Evolutionary conservation across 2,797 vertebrate species (phyloP).

Genomic region (Spheniscus humboldti): DNA sequence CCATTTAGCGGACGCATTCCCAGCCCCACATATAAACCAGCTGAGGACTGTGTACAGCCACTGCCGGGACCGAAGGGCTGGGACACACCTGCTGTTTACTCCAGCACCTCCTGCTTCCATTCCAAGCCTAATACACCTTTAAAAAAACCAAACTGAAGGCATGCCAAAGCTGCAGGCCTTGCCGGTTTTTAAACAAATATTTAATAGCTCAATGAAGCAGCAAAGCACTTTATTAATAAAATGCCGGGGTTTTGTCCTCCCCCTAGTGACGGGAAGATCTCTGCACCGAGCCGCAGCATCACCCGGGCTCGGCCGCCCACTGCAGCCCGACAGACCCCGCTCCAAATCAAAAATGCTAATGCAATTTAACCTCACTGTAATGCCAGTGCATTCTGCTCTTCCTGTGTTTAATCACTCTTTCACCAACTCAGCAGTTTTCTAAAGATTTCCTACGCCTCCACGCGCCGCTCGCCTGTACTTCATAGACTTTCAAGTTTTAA

Average conservation of each 20-base stretch:
- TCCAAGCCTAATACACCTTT: neutral
- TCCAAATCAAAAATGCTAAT: neutral
- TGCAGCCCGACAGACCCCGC: rapidly evolving
- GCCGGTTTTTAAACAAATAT: neutral
- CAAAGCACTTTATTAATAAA: neutral
- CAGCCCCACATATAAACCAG: rapidly evolving
- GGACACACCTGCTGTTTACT: neutral
- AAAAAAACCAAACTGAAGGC: neutral
- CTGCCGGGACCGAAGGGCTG: rapidly evolving
- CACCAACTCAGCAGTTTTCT: neutral
- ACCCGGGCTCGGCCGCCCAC: rapidly evolving
- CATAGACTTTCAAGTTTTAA: neutral
- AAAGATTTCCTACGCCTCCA: neutral
- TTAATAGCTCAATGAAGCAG: neutral
- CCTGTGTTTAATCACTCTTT: rapidly evolving
- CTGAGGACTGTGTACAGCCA: rapidly evolving
- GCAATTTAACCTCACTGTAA: neutral
- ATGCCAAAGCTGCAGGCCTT: neutral
- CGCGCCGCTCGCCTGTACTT: rapidly evolving
- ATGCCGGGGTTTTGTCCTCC: neutral
- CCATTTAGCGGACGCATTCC: rapidly evolving
- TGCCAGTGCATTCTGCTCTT: neutral
- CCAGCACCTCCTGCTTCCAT: neutral
- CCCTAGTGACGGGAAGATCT: constrained; percentile 6
- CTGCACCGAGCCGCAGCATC: neutral